Percentiles rank a stretch among this genome's conserved stretches.
Conservation (phyloP, 2,888 invertebrate species). For the Tipula helvola region DNA sequence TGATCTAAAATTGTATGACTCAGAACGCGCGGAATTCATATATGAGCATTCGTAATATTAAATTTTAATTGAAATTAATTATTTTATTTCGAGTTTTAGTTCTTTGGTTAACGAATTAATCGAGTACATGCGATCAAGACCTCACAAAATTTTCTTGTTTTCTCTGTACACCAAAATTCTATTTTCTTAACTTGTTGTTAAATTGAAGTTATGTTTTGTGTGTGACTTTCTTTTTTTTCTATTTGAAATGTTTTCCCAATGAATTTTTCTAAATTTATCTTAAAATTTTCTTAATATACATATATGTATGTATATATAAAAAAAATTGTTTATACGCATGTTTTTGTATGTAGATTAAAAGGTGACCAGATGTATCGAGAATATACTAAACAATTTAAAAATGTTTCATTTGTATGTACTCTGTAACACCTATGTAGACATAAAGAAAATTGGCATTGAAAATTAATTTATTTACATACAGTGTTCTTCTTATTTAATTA, state of each 20-base stretch:
- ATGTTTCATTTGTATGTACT: not conserved
- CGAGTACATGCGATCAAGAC: not conserved
- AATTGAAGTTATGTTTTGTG: not conserved
- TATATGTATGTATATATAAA: not conserved
- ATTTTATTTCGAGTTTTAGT: not conserved
- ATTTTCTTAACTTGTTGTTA: not conserved
- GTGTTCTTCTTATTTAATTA: not conserved
- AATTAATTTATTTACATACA: not conserved
- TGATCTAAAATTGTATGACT: not conserved
- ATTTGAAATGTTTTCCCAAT: not conserved
- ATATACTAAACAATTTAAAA: not conserved
- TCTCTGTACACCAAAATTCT: not conserved
- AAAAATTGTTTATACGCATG: not conserved
- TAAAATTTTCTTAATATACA: not conserved
- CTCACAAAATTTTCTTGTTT: not conserved
- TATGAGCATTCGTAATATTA: not conserved
- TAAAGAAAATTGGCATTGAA: not conserved
- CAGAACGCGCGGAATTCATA: not conserved
- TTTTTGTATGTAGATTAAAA: not conserved
- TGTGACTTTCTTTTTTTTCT: not conserved
- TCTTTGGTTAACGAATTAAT: not conserved
- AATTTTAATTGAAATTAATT: not conserved
- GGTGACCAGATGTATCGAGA: not conserved
- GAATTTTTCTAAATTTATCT: not conserved
- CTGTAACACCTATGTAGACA: not conserved